Conservation (phyloP, 2,113 vertebrate species). For the Herpetotheres cachinnans region DNA sequence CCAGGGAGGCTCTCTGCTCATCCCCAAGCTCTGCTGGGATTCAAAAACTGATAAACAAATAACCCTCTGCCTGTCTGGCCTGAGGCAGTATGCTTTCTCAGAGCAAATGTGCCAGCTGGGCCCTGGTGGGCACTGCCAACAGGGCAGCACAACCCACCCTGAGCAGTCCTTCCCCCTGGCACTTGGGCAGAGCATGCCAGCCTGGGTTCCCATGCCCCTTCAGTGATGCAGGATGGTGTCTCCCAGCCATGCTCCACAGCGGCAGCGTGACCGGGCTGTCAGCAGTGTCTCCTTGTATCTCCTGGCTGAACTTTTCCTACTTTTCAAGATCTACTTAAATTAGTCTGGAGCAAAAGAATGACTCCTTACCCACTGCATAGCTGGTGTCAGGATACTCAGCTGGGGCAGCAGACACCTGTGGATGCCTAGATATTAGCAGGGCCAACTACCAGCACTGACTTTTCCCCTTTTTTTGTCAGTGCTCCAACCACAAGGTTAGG, state of each 20-base stretch:
- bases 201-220: not conserved
- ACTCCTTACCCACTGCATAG: not conserved
- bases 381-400: not conserved
- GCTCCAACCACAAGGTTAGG: not conserved
- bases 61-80: not conserved
- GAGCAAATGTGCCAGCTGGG: not conserved
- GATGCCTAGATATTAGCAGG: not conserved
- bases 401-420: not conserved
- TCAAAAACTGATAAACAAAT: not conserved
- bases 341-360: not conserved
- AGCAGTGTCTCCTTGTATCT: not conserved
- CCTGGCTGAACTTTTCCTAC: not conserved
- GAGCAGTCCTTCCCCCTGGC: not conserved
- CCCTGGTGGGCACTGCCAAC: not conserved
- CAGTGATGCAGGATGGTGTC: accelerated
- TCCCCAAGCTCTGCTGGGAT: not conserved
- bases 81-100: accelerated
- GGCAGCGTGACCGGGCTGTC: not conserved
- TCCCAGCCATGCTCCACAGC: not conserved
- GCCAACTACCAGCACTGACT: not conserved
- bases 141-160: not conserved
- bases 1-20: not conserved
- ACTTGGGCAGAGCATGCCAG: not conserved
- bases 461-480: not conserved
- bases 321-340: not conserved